Evolutionary conservation across 2,888 invertebrate genomes (phyloP), one percentile per base, ranked within the genome.

Genomic region (Caenorhabditis sinica): DNA sequence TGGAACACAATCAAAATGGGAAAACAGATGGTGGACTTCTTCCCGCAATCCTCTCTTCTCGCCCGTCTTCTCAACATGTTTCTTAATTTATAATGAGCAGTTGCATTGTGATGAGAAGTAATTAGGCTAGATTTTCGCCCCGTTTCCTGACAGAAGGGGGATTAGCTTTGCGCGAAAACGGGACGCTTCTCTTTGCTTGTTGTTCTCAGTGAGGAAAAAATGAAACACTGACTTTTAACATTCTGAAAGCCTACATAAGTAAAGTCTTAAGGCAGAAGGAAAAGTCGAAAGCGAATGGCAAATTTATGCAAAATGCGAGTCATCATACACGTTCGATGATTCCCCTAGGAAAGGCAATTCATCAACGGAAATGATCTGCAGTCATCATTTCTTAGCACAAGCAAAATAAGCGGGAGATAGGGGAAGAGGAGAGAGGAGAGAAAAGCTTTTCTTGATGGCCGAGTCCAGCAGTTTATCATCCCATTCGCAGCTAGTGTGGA

Each of bases 291-390:
- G 56, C 25, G 40, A 6, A 23, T 25, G 51, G 49, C 17, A 73
- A 61, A 73, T 61, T 73, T 73, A 61, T 74, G 74, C 74, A 56
- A 66, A 75, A 43, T 45, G 28, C 43, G 63, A 63, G 51, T 66
- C 69, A 56, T 75, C 56, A 75, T 75, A 65, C 66, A 65, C 45
- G 58, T 66, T 66, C 56, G 56, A 76, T 82, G 82, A 76, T 82
- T 76, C 82, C 82, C 82, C 40, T 58, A 82, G 82, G 82, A 82
- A 76, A 49, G 36, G 82, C 76, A 76, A 76, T 82, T 82, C 65
- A 65, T 82, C 82, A 82, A 56, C 71, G 49, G 63, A 75, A 81
- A 72, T 75, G 75, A 82, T 69, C 69, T 53, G 56, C 45, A 56
- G 65, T 75, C 58, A 65, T 75, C 75, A 74, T 74, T 65, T 53